Evolutionary conservation across 92 coral and sea anemone genomes (phyloP).

Genomic region (Montipora capitata): DNA sequence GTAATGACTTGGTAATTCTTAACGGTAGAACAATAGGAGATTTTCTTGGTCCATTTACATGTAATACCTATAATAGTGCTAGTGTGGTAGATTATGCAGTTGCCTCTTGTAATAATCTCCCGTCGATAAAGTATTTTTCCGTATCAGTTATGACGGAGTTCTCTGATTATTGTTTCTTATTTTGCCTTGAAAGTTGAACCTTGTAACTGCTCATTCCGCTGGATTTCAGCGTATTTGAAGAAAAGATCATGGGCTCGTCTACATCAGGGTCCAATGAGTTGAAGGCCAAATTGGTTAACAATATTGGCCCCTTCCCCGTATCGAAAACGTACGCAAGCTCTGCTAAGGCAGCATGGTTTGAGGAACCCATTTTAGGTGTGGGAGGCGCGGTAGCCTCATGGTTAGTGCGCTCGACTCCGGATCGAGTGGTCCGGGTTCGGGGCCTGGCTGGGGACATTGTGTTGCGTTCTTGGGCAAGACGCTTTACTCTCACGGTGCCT

Average conservation of each 20-base stretch:
- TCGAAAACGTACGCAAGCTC: background rate
- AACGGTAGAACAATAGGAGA: slow-evolving; percentile 65
- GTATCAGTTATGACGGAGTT: slow-evolving; percentile 23
- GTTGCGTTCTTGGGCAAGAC: no score
- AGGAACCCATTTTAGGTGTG: background rate
- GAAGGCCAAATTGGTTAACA: background rate
- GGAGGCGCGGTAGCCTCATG: no score
- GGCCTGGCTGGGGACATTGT: no score
- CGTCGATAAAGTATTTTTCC: slow-evolving; percentile 29
- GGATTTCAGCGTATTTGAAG: background rate
- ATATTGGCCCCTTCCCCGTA: background rate
- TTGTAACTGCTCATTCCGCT: background rate
- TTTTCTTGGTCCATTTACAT: slow-evolving; percentile 59
- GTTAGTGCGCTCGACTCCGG: no score
- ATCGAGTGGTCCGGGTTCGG: no score
- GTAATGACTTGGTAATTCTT: slow-evolving; percentile 3
- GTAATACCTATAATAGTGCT: slow-evolving; percentile 60
- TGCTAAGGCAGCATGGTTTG: background rate
- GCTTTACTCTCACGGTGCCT: no score
- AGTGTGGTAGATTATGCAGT: slow-evolving; percentile 73
- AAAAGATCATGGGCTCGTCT: background rate
- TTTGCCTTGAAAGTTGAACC: slow-evolving; percentile 15
- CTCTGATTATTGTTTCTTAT: slow-evolving; percentile 40
- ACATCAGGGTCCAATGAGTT: background rate
- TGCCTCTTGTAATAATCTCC: slow-evolving; percentile 23